Evolutionary conservation across 2,113 vertebrate species (phyloP).

Genomic region (Indicator indicator): DNA sequence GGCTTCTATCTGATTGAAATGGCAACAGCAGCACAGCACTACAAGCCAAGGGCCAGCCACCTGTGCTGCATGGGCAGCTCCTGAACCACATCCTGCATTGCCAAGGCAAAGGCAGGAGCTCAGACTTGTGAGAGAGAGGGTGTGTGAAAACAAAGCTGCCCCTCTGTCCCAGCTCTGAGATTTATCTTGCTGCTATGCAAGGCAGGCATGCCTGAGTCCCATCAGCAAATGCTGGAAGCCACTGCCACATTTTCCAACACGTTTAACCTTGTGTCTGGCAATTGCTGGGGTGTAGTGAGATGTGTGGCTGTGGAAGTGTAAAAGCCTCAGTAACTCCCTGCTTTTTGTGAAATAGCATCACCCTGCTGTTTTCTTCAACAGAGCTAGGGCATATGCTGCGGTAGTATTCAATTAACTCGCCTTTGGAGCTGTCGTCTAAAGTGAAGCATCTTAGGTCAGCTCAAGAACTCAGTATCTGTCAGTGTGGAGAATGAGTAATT

Average conservation of each 20-base stretch:
- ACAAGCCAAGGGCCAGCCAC: background rate
- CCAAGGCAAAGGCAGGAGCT: slow-evolving; percentile 28
- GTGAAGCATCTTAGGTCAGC: slow-evolving; percentile 1
- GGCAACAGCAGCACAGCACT: background rate
- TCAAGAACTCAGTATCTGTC: background rate
- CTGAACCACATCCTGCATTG: background rate
- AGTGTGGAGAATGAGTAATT: background rate
- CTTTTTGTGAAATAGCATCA: background rate
- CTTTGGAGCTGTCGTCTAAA: background rate
- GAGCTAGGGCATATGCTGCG: background rate
- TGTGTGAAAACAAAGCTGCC: slow-evolving; percentile 10
- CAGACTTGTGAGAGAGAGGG: background rate
- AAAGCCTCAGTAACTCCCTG: background rate
- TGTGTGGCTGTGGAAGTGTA: background rate
- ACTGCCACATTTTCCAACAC: background rate
- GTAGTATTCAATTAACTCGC: background rate
- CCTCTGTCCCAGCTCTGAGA: background rate
- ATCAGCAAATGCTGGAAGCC: background rate
- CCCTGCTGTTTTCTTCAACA: background rate
- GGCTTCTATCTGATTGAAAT: background rate
- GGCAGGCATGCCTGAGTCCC: background rate
- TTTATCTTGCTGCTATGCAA: background rate
- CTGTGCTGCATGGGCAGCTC: background rate
- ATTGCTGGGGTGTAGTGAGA: background rate
- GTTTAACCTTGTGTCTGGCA: slow-evolving; percentile 15